These are phyloP conservation scores for Cavia aperea DNA, from an alignment of 2,113 vertebrate genomes.

Conservation along the genomic window DNA sequence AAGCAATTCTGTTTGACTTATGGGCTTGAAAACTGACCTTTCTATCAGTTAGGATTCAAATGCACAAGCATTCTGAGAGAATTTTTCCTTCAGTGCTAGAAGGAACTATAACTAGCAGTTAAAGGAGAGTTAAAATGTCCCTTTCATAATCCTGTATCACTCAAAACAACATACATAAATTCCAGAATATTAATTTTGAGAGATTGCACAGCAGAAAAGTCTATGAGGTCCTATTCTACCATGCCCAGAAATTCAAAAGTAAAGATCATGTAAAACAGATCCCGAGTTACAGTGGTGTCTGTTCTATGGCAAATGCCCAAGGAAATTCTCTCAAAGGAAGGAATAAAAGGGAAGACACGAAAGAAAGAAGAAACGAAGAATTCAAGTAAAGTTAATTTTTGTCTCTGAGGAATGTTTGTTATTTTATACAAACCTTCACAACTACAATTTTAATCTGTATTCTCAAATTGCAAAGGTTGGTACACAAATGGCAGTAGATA, in stretches of 20 bases:
- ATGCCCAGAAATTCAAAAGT: not conserved
- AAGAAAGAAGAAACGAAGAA: not conserved
- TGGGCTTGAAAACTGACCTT: not conserved
- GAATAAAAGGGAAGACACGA: not conserved
- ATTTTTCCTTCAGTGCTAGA: conserved; percentile 53
- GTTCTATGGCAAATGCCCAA: not conserved
- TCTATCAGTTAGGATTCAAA: not conserved
- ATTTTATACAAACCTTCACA: not conserved
- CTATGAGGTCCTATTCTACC: not conserved
- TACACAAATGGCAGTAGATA: not conserved
- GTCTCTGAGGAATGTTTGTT: conserved; percentile 29
- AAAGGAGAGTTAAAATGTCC: conserved; percentile 30
- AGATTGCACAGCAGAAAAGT: not conserved
- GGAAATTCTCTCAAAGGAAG: not conserved
- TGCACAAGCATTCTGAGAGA: not conserved
- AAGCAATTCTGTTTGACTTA: not conserved
- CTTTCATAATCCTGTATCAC: not conserved
- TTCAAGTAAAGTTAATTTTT: not conserved
- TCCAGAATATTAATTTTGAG: not conserved
- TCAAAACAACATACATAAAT: not conserved
- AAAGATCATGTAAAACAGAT: not conserved
- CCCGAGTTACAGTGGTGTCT: not conserved
- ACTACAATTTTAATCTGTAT: not conserved
- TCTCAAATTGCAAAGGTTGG: not conserved
- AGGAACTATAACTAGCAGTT: conserved; percentile 58